Conservation (phyloP, 2,113 vertebrate genomes). For the Phaethon lepturus region DNA sequence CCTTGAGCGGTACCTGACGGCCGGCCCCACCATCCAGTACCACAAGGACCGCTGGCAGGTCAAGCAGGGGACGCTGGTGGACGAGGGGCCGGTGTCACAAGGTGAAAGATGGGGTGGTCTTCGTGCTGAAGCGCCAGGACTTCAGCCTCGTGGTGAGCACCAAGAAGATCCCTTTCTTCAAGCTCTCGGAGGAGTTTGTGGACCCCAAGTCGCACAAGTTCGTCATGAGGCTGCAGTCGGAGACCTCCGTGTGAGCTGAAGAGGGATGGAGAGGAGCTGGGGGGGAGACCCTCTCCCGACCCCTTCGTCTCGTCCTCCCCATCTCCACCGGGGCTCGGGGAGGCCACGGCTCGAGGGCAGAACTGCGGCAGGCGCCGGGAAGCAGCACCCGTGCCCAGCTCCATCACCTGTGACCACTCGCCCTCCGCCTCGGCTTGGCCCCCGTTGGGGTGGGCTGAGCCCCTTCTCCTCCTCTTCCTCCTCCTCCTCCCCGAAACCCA, state of each 20-base stretch:
- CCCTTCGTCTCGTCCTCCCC: background rate
- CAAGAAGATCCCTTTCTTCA: conserved; percentile 91
- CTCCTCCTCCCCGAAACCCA: background rate
- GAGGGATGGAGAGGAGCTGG: background rate
- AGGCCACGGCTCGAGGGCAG: background rate
- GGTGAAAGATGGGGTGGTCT: conserved; percentile 89
- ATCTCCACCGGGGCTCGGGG: conserved; percentile 12
- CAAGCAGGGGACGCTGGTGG: conserved; percentile 95
- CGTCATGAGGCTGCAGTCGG: conserved; percentile 94
- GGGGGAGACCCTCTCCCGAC: background rate
- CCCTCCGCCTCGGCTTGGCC: background rate
- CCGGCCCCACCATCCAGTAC: conserved; percentile 94
- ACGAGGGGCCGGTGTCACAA: conserved; percentile 94
- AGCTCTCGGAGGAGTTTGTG: conserved; percentile 93
- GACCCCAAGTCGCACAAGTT: conserved; percentile 98
- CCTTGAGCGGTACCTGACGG: conserved; percentile 89
- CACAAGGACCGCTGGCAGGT: conserved; percentile 90
- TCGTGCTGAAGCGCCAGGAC: conserved; percentile 90
- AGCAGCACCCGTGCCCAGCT: background rate
- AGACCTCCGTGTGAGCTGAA: conserved; percentile 88
- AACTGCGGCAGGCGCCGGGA: background rate
- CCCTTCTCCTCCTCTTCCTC: background rate
- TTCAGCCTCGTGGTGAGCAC: conserved; percentile 93
- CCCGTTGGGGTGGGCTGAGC: background rate
- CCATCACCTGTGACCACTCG: background rate